Evolutionary conservation across 1,140 invertebrate species (phyloP), one percentile per base, ranked within the genome.

Genomic region (Harlomillsia oculata): DNA sequence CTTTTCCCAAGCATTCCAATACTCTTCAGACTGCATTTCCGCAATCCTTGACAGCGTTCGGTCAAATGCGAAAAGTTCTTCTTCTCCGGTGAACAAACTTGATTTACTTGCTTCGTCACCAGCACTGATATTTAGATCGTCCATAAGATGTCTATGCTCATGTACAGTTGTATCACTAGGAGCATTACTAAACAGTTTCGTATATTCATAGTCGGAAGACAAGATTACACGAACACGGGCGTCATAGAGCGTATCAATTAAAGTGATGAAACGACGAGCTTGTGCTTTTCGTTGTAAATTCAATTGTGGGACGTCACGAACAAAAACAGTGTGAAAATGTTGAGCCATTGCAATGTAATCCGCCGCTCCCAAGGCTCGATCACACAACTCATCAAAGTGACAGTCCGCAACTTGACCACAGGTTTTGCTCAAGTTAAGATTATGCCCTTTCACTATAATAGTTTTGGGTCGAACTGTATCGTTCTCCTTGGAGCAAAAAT

Each of bases 161-260:
- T 93, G 87, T 1, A 23, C 26, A 9, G 16, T 18, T 3, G 71
- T 72, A 30, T 67, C 68, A 41, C 78, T 73, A 20, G 65, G 69
- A 55, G 66, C 58, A 13, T 70, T 69, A 21, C 14, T 23, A 75
- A 97, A 96, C 23, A 97, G 74, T 53, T 83, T 67, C 39, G 80
- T 83, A 43, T 85, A 77, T 18, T 84, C 78, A 43, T 78, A 80
- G 62, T 82, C 82, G 23, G 91, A 83, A 16, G 86, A 86, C 64
- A 89, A 81, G 1, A 93, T 81, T 34, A 90, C 74, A 68, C 87
- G 72, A 46, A 85, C 77, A 75, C 82, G 85, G 67, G 93, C 87
- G 71, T 99, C 95, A 72, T 99, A 99, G 1, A 99, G 75, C 1
- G 92, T 95, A 70, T 99, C 96, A 66, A 99, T 94, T 0, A 99